phyloP scores from a whole-genome alignment of 2,888 invertebrate genomes.

The Epistrophe eligans region DNA sequence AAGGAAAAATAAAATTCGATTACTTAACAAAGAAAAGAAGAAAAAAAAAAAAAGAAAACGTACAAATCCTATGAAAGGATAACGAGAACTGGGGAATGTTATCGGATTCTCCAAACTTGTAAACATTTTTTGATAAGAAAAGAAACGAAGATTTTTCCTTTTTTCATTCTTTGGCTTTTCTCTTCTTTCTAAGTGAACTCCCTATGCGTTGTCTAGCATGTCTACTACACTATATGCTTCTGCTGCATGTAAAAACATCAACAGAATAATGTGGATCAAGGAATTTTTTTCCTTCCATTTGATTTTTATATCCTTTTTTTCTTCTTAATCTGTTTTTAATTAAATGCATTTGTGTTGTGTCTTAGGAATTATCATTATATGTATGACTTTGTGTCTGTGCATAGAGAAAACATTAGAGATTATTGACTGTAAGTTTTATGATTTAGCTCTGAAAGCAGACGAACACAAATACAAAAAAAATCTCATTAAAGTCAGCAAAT shows the following conservation, averaged over 20 bases:
- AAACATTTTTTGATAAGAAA: slow-evolving; percentile 58
- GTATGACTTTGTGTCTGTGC: slow-evolving; percentile 13
- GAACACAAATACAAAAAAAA: not conserved
- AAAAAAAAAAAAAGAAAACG: not conserved
- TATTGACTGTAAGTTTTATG: slow-evolving; percentile 19
- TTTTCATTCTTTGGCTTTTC: not conserved
- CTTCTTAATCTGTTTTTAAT: slow-evolving; percentile 63
- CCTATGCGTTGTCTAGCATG: not conserved
- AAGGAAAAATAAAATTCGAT: slow-evolving; percentile 3
- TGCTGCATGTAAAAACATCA: not conserved
- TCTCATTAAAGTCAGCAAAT: slow-evolving; percentile 9
- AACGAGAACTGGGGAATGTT: slow-evolving; percentile 41
- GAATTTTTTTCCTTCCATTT: slow-evolving; percentile 34
- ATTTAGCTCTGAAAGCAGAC: not conserved
- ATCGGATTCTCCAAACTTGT: slow-evolving; percentile 53
- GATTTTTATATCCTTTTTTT: slow-evolving; percentile 15
- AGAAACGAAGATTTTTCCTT: slow-evolving; percentile 19
- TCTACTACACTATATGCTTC: too few relatives aligned
- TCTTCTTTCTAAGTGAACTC: not conserved
- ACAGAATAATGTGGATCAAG: slow-evolving; percentile 36
- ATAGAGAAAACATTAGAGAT: slow-evolving; percentile 10
- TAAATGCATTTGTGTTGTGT: slow-evolving; percentile 39
- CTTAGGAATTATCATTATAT: slow-evolving; percentile 26
- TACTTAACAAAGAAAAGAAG: not conserved
- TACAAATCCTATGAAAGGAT: slow-evolving; percentile 20